Evolutionary conservation across 1,140 invertebrate species (phyloP).

Genomic region (Cotesia typhae): DNA sequence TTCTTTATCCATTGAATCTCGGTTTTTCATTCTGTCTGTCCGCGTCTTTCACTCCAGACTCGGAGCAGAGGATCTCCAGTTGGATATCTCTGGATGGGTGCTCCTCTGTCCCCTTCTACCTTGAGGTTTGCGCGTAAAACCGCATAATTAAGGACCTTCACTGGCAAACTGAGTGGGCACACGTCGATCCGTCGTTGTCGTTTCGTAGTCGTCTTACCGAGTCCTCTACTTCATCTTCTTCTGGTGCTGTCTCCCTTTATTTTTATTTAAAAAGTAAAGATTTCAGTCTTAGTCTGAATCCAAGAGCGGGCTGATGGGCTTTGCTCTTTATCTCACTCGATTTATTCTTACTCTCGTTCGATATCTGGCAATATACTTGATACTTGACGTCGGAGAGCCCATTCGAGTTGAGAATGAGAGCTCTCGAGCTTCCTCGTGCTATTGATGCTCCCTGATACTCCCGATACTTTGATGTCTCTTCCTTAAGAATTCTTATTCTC

Average conservation of each 20-base stretch:
- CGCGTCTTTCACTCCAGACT: constrained; percentile 11
- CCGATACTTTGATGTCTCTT: too few relatives aligned
- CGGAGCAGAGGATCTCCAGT: constrained; percentile 13
- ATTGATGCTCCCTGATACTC: too few relatives aligned
- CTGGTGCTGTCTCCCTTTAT: constrained; percentile 4
- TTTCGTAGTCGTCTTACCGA: neutral
- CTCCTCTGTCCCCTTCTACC: constrained; percentile 21
- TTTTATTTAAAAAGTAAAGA: neutral
- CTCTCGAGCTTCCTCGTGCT: too few relatives aligned
- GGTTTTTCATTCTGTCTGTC: constrained; percentile 25
- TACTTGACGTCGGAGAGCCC: neutral
- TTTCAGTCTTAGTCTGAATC: constrained; percentile 10
- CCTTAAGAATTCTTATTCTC: constrained; percentile 22
- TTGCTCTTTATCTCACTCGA: too few relatives aligned
- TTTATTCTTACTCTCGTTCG: too few relatives aligned
- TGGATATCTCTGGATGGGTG: neutral
- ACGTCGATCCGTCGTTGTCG: constrained; percentile 40
- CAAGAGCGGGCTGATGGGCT: neutral
- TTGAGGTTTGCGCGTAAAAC: constrained; percentile 48
- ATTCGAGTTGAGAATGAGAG: neutral
- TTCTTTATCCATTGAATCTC: constrained; percentile 22
- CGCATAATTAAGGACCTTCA: constrained; percentile 59
- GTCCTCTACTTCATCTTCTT: constrained; percentile 7
- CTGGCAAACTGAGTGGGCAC: constrained; percentile 37
- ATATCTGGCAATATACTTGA: constrained; percentile 1